These are phyloP conservation scores for Capitulum mitella DNA, from an alignment of 2,888 invertebrate genomes.

Conservation along the genomic window DNA sequence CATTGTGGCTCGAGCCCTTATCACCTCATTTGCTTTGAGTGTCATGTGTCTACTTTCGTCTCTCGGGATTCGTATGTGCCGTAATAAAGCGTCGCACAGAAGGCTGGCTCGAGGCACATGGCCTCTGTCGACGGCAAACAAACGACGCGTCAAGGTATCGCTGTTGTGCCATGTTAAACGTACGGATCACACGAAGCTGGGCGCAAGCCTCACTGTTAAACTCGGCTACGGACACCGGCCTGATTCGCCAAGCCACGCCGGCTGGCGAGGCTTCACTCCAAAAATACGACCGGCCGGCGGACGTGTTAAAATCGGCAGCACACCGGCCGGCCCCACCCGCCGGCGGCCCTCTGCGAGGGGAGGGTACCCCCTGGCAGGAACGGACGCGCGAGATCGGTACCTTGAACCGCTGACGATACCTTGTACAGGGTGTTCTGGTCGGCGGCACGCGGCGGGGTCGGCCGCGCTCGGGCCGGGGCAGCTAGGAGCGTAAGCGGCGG, in stretches of 20 bases:
- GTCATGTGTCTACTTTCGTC: too few species aligned
- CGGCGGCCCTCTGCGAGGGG: too few species aligned
- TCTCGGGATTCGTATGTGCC: too few species aligned
- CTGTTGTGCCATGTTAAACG: slow-evolving; percentile 5
- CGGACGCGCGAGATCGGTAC: not conserved
- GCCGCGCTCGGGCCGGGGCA: not conserved
- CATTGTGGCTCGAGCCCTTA: too few species aligned
- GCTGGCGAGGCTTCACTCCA: not conserved
- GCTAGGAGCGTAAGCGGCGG: not conserved
- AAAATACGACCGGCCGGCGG: not conserved
- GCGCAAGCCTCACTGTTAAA: not conserved
- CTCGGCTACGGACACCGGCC: not conserved
- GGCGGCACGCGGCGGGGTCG: not conserved
- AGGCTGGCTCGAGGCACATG: too few species aligned
- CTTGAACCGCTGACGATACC: not conserved
- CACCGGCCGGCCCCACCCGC: not conserved
- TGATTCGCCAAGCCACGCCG: not conserved
- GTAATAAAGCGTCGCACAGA: too few species aligned
- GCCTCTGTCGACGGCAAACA: slow-evolving; percentile 15
- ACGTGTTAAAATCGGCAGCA: not conserved
- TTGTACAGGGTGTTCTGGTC: not conserved
- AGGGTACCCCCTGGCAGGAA: not conserved
- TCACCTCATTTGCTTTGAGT: too few species aligned
- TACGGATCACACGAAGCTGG: slow-evolving; percentile 1
- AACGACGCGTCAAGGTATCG: not conserved